Percentiles rank a stretch among this genome's conserved stretches.
Evolutionary conservation across 2,888 invertebrate genomes (phyloP).

Genomic region (Amiota communis): DNA sequence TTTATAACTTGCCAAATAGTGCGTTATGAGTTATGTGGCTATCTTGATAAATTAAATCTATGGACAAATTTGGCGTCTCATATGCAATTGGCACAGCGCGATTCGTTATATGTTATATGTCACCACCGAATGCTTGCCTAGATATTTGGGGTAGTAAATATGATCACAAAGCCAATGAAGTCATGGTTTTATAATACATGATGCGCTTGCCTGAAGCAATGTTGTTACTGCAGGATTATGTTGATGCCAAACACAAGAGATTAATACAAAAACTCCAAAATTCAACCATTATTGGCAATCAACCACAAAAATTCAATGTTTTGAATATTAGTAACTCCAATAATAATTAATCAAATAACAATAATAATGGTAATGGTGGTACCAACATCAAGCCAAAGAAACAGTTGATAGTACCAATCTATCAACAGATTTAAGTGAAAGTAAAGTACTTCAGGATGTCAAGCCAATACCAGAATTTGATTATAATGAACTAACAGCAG

Average conservation of each 20-base stretch:
- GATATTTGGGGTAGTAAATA: constrained; percentile 86
- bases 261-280: constrained; percentile 67
- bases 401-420: constrained; percentile 32
- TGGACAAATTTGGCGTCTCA: constrained; percentile 85
- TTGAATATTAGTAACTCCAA: constrained; percentile 68
- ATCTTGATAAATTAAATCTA: constrained; percentile 84
- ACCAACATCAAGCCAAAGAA: constrained; percentile 41
- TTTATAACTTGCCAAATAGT: constrained; percentile 77
- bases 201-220: constrained; percentile 87
- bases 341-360: constrained; percentile 53
- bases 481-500: constrained; percentile 83
- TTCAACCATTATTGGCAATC: constrained; percentile 48
- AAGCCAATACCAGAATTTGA: constrained; percentile 79
- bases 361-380: constrained; percentile 31
- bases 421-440: constrained; percentile 60
- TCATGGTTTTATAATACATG: constrained; percentile 80
- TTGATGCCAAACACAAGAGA: constrained; percentile 78
- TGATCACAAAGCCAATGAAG: constrained; percentile 86
- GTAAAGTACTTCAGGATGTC: constrained; percentile 73
- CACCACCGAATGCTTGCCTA: constrained; percentile 84
- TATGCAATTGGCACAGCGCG: constrained; percentile 79
- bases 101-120: constrained; percentile 74
- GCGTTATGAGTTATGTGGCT: constrained; percentile 81
- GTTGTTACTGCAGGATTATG: constrained; percentile 79
- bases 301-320: constrained; percentile 41